Evolutionary conservation across 2,888 invertebrate genomes (phyloP).

Genomic region (Cephus nigrinus): DNA sequence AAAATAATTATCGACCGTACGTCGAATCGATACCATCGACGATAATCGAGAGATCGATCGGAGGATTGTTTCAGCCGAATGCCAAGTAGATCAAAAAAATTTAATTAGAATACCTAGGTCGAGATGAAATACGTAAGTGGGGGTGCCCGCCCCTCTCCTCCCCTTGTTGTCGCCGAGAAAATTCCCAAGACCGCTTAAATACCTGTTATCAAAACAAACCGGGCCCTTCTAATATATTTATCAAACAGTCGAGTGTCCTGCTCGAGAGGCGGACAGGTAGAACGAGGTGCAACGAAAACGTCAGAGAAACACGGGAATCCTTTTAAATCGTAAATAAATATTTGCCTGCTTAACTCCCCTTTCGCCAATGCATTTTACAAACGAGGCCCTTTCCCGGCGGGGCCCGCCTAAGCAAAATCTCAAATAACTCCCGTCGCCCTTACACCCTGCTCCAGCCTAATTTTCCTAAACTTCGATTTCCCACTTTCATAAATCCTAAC

Average conservation of each 20-base stretch:
- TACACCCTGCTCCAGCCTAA: not conserved
- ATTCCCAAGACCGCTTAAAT: conserved; percentile 44
- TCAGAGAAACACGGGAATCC: conserved; percentile 46
- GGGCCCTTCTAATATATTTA: conserved; percentile 55
- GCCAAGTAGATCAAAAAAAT: conserved; percentile 25
- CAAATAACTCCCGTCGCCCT: not conserved
- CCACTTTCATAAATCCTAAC: not conserved
- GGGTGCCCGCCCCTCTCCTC: not conserved
- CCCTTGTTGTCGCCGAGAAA: conserved; percentile 11
- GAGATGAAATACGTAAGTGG: conserved; percentile 9
- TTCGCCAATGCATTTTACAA: not conserved
- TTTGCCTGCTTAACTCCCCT: conserved; percentile 43
- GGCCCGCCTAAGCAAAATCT: not conserved
- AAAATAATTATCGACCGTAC: not conserved
- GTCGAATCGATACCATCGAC: not conserved
- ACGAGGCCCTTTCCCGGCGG: not conserved
- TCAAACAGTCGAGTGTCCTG: conserved; percentile 45
- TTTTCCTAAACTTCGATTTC: not conserved
- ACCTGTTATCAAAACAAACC: conserved; percentile 56
- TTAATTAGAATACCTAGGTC: conserved; percentile 31
- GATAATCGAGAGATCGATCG: conserved; percentile 26
- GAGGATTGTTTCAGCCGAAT: not conserved
- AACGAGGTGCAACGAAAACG: conserved; percentile 37
- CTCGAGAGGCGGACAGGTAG: conserved; percentile 33
- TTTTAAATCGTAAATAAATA: conserved; percentile 60